Base-by-base conservation (phyloP, 2,797 vertebrate genomes). In the Bucorvus abyssinicus region DNA sequence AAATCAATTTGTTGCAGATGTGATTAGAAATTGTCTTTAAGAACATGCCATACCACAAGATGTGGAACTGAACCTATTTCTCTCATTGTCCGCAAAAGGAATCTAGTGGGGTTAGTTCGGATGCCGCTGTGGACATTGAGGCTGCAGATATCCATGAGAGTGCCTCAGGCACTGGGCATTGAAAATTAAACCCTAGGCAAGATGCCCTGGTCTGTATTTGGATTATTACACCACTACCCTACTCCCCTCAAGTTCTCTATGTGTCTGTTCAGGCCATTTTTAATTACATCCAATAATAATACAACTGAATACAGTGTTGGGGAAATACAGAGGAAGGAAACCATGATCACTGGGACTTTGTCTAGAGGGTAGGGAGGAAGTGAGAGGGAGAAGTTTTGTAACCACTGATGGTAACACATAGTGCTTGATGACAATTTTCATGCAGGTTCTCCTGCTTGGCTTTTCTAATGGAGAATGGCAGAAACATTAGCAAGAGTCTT, bases 21-120 rank as follows among this genome's bases (percentile, higher is more conserved):
- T 86, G 67, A 90, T 91, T 94, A 94, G 78, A 93, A 96, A 95
- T 86, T 92, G n/a, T 90, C 59, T 94, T 45, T 76, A 79, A 65
- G 80, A 94, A 60, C 75, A 45, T 36, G 47, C 11, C 16, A 8
- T 70, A 55, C 29, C 49, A 84, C 36, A 59, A 87, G 52, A 65
- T 2, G 2, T 79, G n/a, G 65, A 75, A 95, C 59, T 1, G 3
- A 75, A 40, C 27, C 27, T 74, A 8, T 57, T 69, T 82, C 40
- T 76, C 16, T 55, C 21, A 23, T 36, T 73, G 34, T 32, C 38
- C 9, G 5, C 19, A 67, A 73, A 73, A 73, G 8, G 7, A 82
- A 22, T 16, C 6, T 69, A 32, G n/a, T 15, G 26, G 13, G 4
- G 47, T 73, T 75, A 61, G 22, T 53, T 76, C 22, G 61, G 45